Evolutionary conservation across 2,888 invertebrate species (phyloP), one percentile per base, ranked within the genome.

Genomic region (Sepiola atlantica): DNA sequence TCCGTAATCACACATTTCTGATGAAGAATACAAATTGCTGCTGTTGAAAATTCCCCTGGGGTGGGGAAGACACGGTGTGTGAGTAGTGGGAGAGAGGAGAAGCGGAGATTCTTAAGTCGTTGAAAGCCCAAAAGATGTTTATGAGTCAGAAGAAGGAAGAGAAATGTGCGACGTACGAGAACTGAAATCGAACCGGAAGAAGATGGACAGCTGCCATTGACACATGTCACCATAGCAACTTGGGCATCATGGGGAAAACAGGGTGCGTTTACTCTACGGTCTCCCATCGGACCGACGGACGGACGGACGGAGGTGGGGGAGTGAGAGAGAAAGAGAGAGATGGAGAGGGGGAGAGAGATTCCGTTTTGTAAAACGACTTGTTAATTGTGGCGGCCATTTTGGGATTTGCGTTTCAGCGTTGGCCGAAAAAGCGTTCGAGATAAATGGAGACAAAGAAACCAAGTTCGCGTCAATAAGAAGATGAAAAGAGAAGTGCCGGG

Each of bases 21-120:
- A 77, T n/a, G n/a, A 77, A 77, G 77, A 77, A 77, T 77, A 77
- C 77, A n/a, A 77, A 77, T 77, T 77, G n/a, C n/a, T 77, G 77
- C 77, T n/a, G n/a, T n/a, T 45, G 14, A 77, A n/a, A n/a, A 16
- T 77, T 14, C n/a, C 77, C 77, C n/a, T n/a, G 77, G n/a, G 28
- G 24, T 2, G 45, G 45, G 45, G 8, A 45, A 45, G 45, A 45
- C 45, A 45, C 45, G 8, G 8, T 45, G 2, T 45, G 45, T 45
- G 8, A 45, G 45, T 4, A 8, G 2, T 8, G 45, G 45, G 45
- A 45, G 45, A 45, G 8, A 45, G 45, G n/a, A n/a, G 77, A n/a
- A 0, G n/a, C n/a, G 77, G 45, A 45, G 45, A 45, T 45, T 45
- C 45, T 45, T 45, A 45, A 45, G 45, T 77, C n/a, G n/a, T 77